phyloP scores from a whole-genome alignment of 2,888 invertebrate species.

The Tricholauxania praeusta region DNA sequence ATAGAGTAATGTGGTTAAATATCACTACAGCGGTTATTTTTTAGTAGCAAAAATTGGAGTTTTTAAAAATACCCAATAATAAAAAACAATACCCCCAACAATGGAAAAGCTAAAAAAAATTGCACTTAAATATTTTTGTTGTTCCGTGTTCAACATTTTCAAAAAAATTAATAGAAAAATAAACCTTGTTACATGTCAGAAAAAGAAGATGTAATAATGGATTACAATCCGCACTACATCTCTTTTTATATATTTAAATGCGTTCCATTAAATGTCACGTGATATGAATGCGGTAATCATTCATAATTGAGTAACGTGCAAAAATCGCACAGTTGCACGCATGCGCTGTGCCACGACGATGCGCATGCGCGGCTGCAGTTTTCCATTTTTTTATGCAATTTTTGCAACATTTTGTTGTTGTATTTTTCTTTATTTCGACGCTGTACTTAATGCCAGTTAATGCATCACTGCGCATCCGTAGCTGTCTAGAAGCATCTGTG shows the following conservation, averaged over 20 bases:
- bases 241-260: not conserved
- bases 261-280: slow-evolving; percentile 26
- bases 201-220: too few species aligned
- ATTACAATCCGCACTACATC: too few species aligned
- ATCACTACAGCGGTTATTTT: too few species aligned
- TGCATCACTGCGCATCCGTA: slow-evolving; percentile 7
- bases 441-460: slow-evolving; percentile 12
- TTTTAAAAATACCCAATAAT: too few species aligned
- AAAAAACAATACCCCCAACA: too few species aligned
- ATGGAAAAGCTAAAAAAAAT: too few species aligned
- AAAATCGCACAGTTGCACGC: slow-evolving; percentile 28
- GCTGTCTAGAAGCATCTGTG: not conserved
- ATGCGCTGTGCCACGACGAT: not conserved
- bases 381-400: not conserved
- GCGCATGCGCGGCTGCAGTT: not conserved
- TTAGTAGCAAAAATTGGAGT: too few species aligned
- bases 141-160: too few species aligned
- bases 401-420: not conserved
- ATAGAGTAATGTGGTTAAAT: too few species aligned
- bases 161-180: too few species aligned
- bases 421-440: not conserved
- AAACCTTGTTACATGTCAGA: too few species aligned
- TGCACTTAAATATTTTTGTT: too few species aligned
- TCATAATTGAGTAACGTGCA: slow-evolving; percentile 32
- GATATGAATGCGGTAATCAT: slow-evolving; percentile 35